These are phyloP conservation scores for Podocnemis expansa DNA, from an alignment of 2,113 vertebrate species.

Conservation along the genomic window DNA sequence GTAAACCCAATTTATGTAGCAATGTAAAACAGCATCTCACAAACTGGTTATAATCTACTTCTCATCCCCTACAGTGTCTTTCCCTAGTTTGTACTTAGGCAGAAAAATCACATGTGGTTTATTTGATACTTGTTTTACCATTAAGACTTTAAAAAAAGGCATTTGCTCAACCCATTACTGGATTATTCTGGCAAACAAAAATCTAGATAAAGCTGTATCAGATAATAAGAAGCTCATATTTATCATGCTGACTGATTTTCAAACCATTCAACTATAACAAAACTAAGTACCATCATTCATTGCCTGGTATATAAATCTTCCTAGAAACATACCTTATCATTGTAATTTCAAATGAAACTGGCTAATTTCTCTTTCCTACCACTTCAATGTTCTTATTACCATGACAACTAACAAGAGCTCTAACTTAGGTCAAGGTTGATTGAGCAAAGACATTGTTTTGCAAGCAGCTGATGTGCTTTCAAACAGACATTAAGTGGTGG, in stretches of 20 bases:
- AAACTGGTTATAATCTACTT: not conserved
- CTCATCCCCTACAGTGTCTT: not conserved
- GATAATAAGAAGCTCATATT: slow-evolving; percentile 48
- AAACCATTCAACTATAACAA: slow-evolving; percentile 31
- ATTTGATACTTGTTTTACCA: not conserved
- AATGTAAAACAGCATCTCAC: not conserved
- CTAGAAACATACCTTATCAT: not conserved
- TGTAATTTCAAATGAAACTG: slow-evolving; percentile 33
- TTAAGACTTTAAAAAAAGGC: slow-evolving; percentile 9
- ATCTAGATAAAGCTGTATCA: slow-evolving; percentile 50
- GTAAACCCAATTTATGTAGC: not conserved
- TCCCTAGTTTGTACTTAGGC: not conserved
- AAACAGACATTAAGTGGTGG: not conserved
- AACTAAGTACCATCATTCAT: slow-evolving; percentile 44
- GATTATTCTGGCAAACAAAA: slow-evolving; percentile 40
- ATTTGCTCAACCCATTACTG: slow-evolving; percentile 37
- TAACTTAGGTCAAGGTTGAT: slow-evolving; percentile 36
- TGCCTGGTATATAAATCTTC: slow-evolving; percentile 12
- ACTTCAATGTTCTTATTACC: slow-evolving; percentile 31
- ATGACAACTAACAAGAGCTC: slow-evolving; percentile 39
- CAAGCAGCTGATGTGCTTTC: slow-evolving; percentile 5
- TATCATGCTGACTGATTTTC: slow-evolving; percentile 38
- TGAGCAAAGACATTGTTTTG: slow-evolving; percentile 23
- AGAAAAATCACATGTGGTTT: not conserved
- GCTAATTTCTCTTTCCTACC: slow-evolving; percentile 43